Evolutionary conservation across 2,888 invertebrate species (phyloP).

Genomic region (Nezara viridula): DNA sequence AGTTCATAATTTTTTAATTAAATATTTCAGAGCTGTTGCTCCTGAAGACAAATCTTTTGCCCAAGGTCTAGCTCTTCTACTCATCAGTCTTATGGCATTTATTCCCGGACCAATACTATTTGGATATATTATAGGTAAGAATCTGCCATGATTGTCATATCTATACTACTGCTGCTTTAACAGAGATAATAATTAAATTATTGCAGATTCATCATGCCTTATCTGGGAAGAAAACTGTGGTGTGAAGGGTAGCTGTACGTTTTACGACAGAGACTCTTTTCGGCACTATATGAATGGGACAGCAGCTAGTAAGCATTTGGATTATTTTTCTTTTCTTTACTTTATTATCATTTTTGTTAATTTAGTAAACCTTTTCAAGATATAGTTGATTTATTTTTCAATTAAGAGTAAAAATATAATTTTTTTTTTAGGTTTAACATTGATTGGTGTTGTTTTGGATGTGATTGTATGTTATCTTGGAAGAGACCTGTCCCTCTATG

Average conservation of each 20-base stretch:
- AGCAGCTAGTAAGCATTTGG: constrained; percentile 70
- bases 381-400: no score
- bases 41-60: constrained; percentile 77
- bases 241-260: constrained; percentile 76
- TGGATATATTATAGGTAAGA: constrained; percentile 74
- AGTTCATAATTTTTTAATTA: no score
- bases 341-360: background rate
- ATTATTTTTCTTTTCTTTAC: background rate
- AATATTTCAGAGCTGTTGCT: constrained; percentile 73
- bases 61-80: constrained; percentile 75
- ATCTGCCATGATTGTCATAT: background rate
- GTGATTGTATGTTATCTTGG: constrained; percentile 75
- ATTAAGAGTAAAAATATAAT: background rate
- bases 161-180: no score
- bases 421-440: constrained; percentile 71
- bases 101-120: constrained; percentile 80
- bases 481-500: constrained; percentile 75
- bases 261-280: constrained; percentile 76
- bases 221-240: constrained; percentile 79
- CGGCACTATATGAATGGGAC: constrained; percentile 73
- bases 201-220: constrained; percentile 75
- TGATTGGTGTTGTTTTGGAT: constrained; percentile 75
- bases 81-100: constrained; percentile 76
- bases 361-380: no score
- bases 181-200: background rate